Evolutionary conservation across 2,888 invertebrate genomes (phyloP).

Genomic region (Amiota minor): DNA sequence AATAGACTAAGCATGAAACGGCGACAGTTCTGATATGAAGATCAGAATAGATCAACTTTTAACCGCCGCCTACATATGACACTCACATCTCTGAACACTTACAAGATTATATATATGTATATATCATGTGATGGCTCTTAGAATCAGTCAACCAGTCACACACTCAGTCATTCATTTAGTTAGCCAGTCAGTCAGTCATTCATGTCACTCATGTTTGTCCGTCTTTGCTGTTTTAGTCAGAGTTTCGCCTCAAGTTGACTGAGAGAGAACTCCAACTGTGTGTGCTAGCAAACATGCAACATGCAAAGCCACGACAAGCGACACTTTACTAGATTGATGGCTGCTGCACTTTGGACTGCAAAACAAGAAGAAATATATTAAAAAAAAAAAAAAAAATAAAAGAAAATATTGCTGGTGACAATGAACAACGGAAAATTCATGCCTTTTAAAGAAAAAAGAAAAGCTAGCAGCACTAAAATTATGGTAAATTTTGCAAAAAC

Average conservation of each 20-base stretch:
- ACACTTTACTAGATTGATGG: conserved; percentile 59
- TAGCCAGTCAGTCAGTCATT: conserved; percentile 24
- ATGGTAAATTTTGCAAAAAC: too few species aligned
- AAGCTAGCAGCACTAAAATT: too few species aligned
- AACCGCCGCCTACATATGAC: conserved; percentile 7
- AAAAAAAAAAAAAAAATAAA: too few species aligned
- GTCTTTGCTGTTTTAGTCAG: conserved; percentile 9
- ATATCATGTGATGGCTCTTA: too few species aligned
- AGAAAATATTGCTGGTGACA: too few species aligned
- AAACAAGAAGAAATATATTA: too few species aligned
- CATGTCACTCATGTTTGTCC: conserved; percentile 4
- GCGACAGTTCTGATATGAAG: not conserved
- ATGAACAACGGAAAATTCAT: too few species aligned
- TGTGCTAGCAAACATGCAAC: conserved; percentile 17
- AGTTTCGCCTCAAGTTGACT: not conserved
- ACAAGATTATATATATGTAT: too few species aligned
- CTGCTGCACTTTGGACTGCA: conserved; percentile 48
- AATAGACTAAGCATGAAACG: not conserved
- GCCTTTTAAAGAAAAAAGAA: too few species aligned
- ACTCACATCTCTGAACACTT: not conserved
- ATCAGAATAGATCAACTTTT: not conserved
- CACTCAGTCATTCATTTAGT: conserved; percentile 3
- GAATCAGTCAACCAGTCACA: not conserved
- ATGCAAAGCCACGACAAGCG: conserved; percentile 40
- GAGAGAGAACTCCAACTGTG: conserved; percentile 17